A percentile compares a stretch with the other conserved stretches of the same genome.
Evolutionary conservation across 2,888 invertebrate species (phyloP).

Genomic region (Ochropleura leucogaster): DNA sequence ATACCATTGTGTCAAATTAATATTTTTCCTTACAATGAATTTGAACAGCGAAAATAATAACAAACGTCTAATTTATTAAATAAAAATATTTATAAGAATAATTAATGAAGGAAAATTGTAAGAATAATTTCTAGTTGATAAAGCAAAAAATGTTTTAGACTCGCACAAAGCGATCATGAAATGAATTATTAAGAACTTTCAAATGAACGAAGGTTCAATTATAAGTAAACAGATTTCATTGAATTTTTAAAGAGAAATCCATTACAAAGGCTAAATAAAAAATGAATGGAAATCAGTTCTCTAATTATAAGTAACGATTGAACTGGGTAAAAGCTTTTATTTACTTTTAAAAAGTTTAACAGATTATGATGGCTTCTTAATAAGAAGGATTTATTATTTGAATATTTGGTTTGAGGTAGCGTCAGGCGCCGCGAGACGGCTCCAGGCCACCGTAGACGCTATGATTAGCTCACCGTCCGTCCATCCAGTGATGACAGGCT

Average conservation of each 20-base stretch:
- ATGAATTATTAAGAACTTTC: conserved; percentile 35
- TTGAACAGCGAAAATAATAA: not conserved
- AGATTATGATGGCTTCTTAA: not conserved
- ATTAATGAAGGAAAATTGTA: not conserved
- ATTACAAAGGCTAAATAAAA: conserved; percentile 24
- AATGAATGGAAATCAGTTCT: conserved; percentile 14
- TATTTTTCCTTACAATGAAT: not conserved
- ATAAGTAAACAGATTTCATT: conserved; percentile 33
- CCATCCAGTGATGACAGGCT: too few species aligned
- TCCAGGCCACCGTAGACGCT: too few species aligned
- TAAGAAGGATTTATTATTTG: not conserved
- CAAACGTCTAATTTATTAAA: not conserved
- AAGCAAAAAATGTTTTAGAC: conserved; percentile 17
- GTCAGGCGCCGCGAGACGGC: too few species aligned
- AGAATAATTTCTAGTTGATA: conserved; percentile 20
- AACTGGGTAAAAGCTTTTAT: conserved; percentile 1
- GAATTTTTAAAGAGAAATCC: conserved; percentile 28
- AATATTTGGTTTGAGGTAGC: too few species aligned
- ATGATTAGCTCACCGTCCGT: too few species aligned
- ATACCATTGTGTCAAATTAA: not conserved
- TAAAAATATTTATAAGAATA: not conserved
- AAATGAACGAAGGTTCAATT: conserved; percentile 39
- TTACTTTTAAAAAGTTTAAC: not conserved
- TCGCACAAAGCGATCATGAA: conserved; percentile 27
- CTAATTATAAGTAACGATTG: conserved; percentile 1